Evolutionary conservation across 1,140 invertebrate genomes (phyloP), one percentile per base, ranked within the genome.

Genomic region (Venustaconcha ellipsiformis): DNA sequence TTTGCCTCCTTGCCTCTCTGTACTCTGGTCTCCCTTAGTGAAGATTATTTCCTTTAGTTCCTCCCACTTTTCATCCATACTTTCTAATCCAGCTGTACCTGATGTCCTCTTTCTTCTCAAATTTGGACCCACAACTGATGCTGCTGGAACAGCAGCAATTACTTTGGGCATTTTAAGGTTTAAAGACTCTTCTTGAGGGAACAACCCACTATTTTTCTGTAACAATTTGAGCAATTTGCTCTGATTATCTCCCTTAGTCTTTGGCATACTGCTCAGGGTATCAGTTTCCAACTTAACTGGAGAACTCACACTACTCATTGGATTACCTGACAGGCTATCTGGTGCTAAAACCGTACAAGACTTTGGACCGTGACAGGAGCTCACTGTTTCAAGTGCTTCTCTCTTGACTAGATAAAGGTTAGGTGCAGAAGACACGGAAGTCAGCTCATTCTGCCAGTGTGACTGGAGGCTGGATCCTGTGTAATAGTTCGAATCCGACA

Each of bases 11-110:
- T 58, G 69, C 59, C 69, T 76, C 57, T 76, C 63, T 18, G 69
- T 63, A 37, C 64, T 72, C 48, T 63, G 18, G 20, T 62, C 90
- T 97, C 95, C 93, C 84, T 95, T 95, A 14, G 80, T 73, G 67
- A 87, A 74, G 3, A 87, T 80, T 67, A 85, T 84, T 18, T 88
- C 72, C 69, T 84, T 79, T 48, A 89, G 86, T 60, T 88, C 86
- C 73, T 88, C 84, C 88, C 88, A 89, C 68, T 88, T 88, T 66
- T 82, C 72, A 30, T 88, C 87, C 64, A 84, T 79, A 26, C 72
- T 80, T 17, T 78, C 67, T 15, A 57, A 56, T n/a, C 72, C 71
- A 48, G 71, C 56, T 4, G 66, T 68, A 12, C 55, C 70, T 0
- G 63, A 23, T 1, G 72, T 63, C 15, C 66, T 23, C 30, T 68